These are phyloP conservation scores for Pagetopsis macropterus DNA, from an alignment of 2,797 vertebrate species.

Conservation along the genomic window DNA sequence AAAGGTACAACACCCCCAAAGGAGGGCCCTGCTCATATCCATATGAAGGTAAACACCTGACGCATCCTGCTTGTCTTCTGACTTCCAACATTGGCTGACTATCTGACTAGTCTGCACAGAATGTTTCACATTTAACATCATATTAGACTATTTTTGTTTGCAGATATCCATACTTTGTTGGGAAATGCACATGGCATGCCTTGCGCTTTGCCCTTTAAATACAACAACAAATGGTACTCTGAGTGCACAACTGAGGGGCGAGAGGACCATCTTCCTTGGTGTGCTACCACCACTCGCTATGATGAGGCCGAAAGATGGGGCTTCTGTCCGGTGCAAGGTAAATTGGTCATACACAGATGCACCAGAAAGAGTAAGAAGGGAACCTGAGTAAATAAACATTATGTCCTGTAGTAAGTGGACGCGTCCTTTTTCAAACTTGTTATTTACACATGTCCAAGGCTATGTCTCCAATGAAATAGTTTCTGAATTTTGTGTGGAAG, in stretches of 20 bases:
- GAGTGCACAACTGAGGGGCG: slow-evolving; percentile 90
- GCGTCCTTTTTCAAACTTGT: neutral
- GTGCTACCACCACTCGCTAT: slow-evolving; percentile 90
- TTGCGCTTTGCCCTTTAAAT: slow-evolving; percentile 92
- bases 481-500: neutral
- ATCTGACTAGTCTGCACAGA: neutral
- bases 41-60: slow-evolving; percentile 86
- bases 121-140: neutral
- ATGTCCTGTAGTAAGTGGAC: neutral
- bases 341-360: slow-evolving; percentile 11
- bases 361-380: neutral
- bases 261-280: slow-evolving; percentile 88
- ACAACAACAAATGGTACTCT: slow-evolving; percentile 91
- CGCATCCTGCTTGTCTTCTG: neutral
- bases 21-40: slow-evolving; percentile 89
- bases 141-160: slow-evolving; percentile 37
- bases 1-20: slow-evolving; percentile 80
- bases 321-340: slow-evolving; percentile 91
- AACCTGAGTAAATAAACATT: neutral
- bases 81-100: neutral
- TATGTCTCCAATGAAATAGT: neutral
- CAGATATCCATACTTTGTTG: slow-evolving; percentile 89
- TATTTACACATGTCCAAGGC: neutral
- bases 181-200: slow-evolving; percentile 91
- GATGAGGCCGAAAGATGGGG: slow-evolving; percentile 92